Evolutionary conservation across 1,140 invertebrate species (phyloP).

Genomic region (Drosophila virilis): DNA sequence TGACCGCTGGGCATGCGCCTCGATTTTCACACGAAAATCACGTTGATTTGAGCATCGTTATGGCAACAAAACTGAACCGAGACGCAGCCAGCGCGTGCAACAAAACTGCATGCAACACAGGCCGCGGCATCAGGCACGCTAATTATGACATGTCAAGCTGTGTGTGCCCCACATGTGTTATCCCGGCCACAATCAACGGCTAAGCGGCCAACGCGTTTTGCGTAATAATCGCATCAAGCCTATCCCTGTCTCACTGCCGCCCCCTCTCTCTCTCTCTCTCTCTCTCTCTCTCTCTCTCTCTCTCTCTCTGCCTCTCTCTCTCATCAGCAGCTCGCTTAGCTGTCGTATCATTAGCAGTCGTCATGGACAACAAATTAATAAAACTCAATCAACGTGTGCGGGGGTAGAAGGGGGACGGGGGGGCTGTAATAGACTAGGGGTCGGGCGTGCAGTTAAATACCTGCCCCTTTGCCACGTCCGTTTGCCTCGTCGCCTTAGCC

Average conservation of each 20-base stretch:
- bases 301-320: constrained; percentile 9
- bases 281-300: background rate
- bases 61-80: constrained; percentile 27
- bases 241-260: constrained; percentile 5
- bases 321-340: constrained; percentile 4
- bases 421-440: constrained; percentile 2
- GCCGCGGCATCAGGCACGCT: constrained; percentile 47
- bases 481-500: too few relatives aligned
- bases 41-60: constrained; percentile 75
- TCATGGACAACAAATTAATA: constrained; percentile 70
- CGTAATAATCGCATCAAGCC: constrained; percentile 40
- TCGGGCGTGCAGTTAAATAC: too few relatives aligned
- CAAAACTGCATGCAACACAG: background rate
- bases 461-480: too few relatives aligned
- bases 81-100: constrained; percentile 11
- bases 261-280: background rate
- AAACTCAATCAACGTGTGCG: constrained; percentile 63
- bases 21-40: constrained; percentile 84
- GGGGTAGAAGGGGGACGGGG: background rate
- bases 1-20: constrained; percentile 57
- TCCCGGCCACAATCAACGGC: constrained; percentile 48
- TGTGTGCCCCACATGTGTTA: constrained; percentile 60
- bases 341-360: constrained; percentile 51
- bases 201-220: constrained; percentile 45
- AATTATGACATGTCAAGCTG: constrained; percentile 73